Base-by-base conservation (phyloP, 2,888 invertebrate species). In the Cantharis rustica region DNA sequence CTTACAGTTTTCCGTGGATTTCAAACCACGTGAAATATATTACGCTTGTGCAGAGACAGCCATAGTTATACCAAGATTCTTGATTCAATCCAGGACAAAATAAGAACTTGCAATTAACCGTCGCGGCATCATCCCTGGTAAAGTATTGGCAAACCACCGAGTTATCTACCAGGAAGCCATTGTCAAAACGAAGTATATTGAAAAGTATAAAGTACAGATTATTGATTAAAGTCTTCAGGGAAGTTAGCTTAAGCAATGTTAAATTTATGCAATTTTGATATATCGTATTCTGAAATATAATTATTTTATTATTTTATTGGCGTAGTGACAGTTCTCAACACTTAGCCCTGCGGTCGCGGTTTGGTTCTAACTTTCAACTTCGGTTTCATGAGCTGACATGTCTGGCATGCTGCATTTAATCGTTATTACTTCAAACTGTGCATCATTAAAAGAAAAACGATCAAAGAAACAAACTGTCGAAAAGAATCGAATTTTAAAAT, bases 271-370 rank as follows among this genome's bases (percentile, higher is more conserved):
- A 31, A 31, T 47, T 31, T 47, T 47, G 47, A 47, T 47, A 47
- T n/a, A 47, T 47, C 47, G n/a, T n/a, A n/a, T n/a, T 47, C n/a
- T n/a, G n/a, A 47, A 47, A 47, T 47, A 47, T 47, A 47, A 47
- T 47, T 47, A 47, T 66, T 66, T 20, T 80, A 71, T 76, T 79
- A 79, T 82, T 82, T 81, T 83, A 83, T 83, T 81, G 80, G 80
- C 81, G 69, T 68, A 72, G 72, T 74, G 79, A 75, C 74, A 79
- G 75, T 76, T 79, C 77, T 79, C 75, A 72, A 79, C 76, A 76
- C 79, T 79, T 75, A 79, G 78, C 78, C 80, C 81, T 82, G 83
- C 81, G 83, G 83, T 82, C 79, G 79, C 79, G 77, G 79, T 80
- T 77, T 76, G 75, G 71, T 75, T 75, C 77, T 75, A 75, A 72